A percentile compares a stretch with the other conserved stretches of the same genome.
Conservation (phyloP, 1,140 invertebrate genomes). For the Eurosta solidaginis region DNA sequence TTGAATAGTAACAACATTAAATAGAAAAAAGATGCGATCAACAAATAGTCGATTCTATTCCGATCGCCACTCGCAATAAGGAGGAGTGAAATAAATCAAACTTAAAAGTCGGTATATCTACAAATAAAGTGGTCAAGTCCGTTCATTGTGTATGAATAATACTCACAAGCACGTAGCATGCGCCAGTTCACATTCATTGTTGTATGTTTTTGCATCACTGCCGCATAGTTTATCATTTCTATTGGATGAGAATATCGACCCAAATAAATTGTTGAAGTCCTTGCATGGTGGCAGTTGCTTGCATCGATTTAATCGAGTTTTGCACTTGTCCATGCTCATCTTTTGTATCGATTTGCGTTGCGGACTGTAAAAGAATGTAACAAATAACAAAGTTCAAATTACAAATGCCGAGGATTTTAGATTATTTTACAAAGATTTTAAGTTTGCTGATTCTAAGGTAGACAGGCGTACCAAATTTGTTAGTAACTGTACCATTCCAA, state of each 20-base stretch:
- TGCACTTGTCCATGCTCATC: slow-evolving; percentile 61
- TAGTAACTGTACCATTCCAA: too few relatives aligned
- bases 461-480: too few relatives aligned
- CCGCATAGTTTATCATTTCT: slow-evolving; percentile 77
- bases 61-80: too few relatives aligned
- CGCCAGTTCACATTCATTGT: slow-evolving; percentile 79
- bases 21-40: too few relatives aligned
- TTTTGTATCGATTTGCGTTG: slow-evolving; percentile 71
- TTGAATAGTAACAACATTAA: too few relatives aligned
- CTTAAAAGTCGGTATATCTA: too few relatives aligned
- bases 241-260: slow-evolving; percentile 55
- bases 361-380: slow-evolving; percentile 29
- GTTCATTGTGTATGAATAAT: too few relatives aligned
- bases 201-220: slow-evolving; percentile 81
- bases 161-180: slow-evolving; percentile 82
- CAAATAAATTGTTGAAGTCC: slow-evolving; percentile 57
- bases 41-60: too few relatives aligned
- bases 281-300: slow-evolving; percentile 58
- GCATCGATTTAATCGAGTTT: slow-evolving; percentile 58
- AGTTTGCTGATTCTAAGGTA: too few relatives aligned
- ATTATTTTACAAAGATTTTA: slow-evolving; percentile 41
- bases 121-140: too few relatives aligned
- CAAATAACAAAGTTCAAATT: background rate
- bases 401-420: background rate
- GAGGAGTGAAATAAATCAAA: too few relatives aligned